A percentile compares a stretch with the other conserved stretches of the same genome.
phyloP scores from a whole-genome alignment of 2,113 vertebrate genomes.

The Proterorhinus semilunaris region DNA sequence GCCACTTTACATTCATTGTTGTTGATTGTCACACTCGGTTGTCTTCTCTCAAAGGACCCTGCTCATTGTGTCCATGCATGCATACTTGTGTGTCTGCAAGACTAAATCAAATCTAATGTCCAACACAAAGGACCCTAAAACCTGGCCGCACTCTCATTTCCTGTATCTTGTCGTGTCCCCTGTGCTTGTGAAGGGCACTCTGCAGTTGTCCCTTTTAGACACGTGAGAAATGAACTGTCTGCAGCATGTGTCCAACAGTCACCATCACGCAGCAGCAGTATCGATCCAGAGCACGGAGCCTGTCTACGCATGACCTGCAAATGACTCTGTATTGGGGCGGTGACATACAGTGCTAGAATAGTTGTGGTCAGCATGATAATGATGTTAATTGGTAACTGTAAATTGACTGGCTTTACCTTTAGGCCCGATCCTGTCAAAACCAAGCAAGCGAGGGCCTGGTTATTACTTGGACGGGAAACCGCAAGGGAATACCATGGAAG shows the following conservation, averaged over 20 bases:
- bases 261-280: background rate
- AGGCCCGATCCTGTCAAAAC: background rate
- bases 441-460: background rate
- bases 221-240: constrained; percentile 12
- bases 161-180: background rate
- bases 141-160: background rate
- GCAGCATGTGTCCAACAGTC: background rate
- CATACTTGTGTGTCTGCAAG: background rate
- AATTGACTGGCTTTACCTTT: too few species aligned
- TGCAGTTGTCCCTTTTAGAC: background rate
- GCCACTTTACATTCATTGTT: too few species aligned
- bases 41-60: background rate
- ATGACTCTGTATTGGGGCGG: background rate
- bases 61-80: background rate
- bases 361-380: background rate
- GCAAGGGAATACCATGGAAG: too few species aligned
- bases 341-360: background rate
- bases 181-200: constrained; percentile 2
- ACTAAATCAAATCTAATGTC: background rate
- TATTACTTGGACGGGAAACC: too few species aligned
- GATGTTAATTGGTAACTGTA: too few species aligned
- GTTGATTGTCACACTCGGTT: background rate
- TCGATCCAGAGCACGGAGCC: background rate
- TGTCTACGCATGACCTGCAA: background rate
- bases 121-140: background rate